Percentiles rank a stretch among this genome's conserved stretches.
These are phyloP conservation scores for Apocheima hispidaria DNA, from an alignment of 2,888 invertebrate species.

Conservation along the genomic window DNA sequence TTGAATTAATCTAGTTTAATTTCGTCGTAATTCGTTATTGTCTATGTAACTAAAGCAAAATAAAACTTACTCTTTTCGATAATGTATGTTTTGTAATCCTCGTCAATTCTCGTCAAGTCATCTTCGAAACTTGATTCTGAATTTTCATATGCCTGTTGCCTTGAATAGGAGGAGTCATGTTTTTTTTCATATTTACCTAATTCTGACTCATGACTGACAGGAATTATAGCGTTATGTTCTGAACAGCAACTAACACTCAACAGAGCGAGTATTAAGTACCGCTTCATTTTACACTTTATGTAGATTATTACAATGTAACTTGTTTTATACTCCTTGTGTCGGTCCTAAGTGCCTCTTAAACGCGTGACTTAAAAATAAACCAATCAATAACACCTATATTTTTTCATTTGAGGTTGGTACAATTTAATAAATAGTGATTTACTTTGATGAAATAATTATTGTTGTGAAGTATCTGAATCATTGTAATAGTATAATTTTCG, in stretches of 20 bases:
- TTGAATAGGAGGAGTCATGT: background rate
- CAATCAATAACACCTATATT: background rate
- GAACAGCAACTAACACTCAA: background rate
- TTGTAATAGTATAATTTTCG: too few species aligned
- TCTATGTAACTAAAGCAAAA: background rate
- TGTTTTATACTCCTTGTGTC: background rate
- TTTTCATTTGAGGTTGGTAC: background rate
- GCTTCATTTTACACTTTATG: background rate
- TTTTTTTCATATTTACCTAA: background rate
- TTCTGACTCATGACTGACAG: slow-evolving; percentile 2
- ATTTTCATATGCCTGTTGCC: background rate
- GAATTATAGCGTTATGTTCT: background rate
- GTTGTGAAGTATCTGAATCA: too few species aligned
- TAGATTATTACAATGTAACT: background rate
- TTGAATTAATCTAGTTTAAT: background rate
- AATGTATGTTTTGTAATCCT: slow-evolving; percentile 1
- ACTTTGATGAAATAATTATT: too few species aligned
- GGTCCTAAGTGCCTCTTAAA: background rate
- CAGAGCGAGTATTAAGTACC: background rate
- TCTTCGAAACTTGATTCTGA: background rate
- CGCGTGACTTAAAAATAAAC: background rate
- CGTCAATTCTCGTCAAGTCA: background rate
- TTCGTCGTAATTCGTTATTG: background rate
- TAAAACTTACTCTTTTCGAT: background rate
- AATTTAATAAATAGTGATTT: background rate